These are phyloP conservation scores for Paedocypris sp. DNA, from an alignment of 2,113 vertebrate species.

Conservation along the genomic window DNA sequence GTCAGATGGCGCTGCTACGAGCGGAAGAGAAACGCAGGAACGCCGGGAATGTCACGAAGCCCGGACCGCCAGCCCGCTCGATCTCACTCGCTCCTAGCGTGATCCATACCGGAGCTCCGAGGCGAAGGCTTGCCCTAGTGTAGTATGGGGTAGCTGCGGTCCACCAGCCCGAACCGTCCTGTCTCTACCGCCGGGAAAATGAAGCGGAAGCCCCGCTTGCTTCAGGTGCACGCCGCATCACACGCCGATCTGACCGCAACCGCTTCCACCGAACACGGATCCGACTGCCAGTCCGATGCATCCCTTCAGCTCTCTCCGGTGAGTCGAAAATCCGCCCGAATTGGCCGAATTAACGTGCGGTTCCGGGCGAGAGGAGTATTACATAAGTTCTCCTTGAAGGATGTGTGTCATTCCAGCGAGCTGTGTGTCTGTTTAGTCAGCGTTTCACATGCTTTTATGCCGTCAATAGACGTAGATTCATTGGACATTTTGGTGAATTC, in stretches of 20 bases:
- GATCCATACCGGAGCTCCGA: neutral
- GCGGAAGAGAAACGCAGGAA: neutral
- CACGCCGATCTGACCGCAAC: neutral
- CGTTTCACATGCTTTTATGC: no score
- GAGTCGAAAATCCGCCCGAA: neutral
- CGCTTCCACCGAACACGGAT: neutral
- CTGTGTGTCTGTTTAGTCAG: neutral
- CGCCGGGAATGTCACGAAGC: conserved; percentile 14
- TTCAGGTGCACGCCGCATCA: conserved; percentile 17
- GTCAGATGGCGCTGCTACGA: neutral
- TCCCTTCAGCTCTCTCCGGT: conserved; percentile 26
- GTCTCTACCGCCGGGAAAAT: conserved; percentile 28
- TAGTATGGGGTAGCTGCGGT: conserved; percentile 1
- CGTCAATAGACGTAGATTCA: no score
- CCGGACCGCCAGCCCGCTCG: neutral
- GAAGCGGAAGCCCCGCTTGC: conserved; percentile 10
- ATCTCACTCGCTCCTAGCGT: neutral
- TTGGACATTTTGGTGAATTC: neutral
- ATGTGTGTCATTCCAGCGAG: neutral
- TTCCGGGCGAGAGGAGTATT: neutral
- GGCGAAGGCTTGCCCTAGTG: neutral
- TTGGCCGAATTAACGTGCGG: neutral
- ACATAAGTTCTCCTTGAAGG: conserved; percentile 12
- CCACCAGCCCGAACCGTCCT: neutral
- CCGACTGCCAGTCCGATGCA: conserved; percentile 18